These are phyloP conservation scores for Drosophila prostipennis DNA, from an alignment of 2,888 invertebrate species.

Conservation along the genomic window DNA sequence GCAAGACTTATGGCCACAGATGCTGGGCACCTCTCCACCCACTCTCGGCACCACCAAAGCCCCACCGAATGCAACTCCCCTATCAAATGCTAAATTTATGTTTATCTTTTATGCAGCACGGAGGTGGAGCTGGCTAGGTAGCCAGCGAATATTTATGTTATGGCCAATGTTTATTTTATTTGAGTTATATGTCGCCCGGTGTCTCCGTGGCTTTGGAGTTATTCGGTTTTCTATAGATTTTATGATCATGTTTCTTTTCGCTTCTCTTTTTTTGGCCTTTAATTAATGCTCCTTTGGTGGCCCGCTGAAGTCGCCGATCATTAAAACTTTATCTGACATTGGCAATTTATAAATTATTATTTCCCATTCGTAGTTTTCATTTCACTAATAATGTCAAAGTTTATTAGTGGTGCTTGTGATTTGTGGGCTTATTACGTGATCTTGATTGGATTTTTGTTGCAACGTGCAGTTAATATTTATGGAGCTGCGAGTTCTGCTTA, in stretches of 20 bases:
- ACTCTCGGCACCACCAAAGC: conserved; percentile 6
- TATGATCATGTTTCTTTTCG: conserved; percentile 51
- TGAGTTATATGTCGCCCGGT: conserved; percentile 68
- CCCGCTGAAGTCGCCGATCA: conserved; percentile 60
- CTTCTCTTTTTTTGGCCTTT: conserved; percentile 34
- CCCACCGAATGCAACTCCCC: conserved; percentile 39
- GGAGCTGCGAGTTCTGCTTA: conserved; percentile 28
- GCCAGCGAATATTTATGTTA: conserved; percentile 74
- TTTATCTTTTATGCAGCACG: conserved; percentile 50
- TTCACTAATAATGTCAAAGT: conserved; percentile 65
- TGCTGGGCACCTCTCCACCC: conserved; percentile 57
- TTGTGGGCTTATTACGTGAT: conserved; percentile 66
- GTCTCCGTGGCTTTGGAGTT: conserved; percentile 43
- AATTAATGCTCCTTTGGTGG: conserved; percentile 68
- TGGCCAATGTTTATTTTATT: conserved; percentile 73
- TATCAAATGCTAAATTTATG: conserved; percentile 68
- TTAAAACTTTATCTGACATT: conserved; percentile 66
- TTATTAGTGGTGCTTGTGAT: conserved; percentile 56
- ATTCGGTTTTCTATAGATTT: conserved; percentile 40
- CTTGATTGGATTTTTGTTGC: conserved; percentile 43
- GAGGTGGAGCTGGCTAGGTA: conserved; percentile 35
- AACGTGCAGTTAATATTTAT: conserved; percentile 53
- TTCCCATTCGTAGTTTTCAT: conserved; percentile 33
- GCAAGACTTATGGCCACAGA: conserved; percentile 78
- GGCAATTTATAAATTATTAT: conserved; percentile 70